These are phyloP conservation scores for Dallia pectoralis DNA, from an alignment of 2,797 vertebrate genomes.

Conservation along the genomic window DNA sequence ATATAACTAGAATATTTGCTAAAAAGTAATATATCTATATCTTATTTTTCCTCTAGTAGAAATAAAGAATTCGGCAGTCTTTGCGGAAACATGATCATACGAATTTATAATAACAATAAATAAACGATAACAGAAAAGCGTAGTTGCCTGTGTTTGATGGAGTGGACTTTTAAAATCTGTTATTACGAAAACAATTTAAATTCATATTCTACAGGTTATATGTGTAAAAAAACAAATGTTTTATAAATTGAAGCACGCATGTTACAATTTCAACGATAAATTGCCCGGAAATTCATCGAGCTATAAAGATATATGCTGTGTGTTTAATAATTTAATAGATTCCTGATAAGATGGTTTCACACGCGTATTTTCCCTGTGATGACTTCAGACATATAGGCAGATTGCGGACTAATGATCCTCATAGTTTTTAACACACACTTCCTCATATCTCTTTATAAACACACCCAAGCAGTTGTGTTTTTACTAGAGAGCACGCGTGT, in stretches of 20 bases:
- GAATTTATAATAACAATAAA: neutral
- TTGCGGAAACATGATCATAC: too few relatives aligned
- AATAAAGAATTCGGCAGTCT: neutral
- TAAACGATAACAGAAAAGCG: neutral
- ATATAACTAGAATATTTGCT: neutral
- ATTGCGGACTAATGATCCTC: conserved; percentile 42
- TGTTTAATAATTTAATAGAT: neutral
- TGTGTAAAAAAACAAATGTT: neutral
- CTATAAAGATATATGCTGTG: neutral
- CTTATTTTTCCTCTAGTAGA: neutral
- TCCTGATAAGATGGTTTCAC: neutral
- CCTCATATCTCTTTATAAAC: conserved; percentile 64
- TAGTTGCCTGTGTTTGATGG: neutral
- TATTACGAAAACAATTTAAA: neutral
- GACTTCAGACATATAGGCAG: conserved; percentile 36
- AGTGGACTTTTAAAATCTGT: neutral
- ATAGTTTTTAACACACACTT: conserved; percentile 42
- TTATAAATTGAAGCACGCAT: neutral
- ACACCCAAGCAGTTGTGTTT: conserved; percentile 38
- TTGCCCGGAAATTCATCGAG: neutral
- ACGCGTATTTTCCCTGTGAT: neutral
- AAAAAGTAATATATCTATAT: neutral
- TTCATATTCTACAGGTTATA: neutral
- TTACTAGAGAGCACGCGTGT: conserved; percentile 52
- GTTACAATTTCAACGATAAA: neutral